phyloP scores from a whole-genome alignment of 2,113 vertebrate genomes.

The Pterocles burchelli region DNA sequence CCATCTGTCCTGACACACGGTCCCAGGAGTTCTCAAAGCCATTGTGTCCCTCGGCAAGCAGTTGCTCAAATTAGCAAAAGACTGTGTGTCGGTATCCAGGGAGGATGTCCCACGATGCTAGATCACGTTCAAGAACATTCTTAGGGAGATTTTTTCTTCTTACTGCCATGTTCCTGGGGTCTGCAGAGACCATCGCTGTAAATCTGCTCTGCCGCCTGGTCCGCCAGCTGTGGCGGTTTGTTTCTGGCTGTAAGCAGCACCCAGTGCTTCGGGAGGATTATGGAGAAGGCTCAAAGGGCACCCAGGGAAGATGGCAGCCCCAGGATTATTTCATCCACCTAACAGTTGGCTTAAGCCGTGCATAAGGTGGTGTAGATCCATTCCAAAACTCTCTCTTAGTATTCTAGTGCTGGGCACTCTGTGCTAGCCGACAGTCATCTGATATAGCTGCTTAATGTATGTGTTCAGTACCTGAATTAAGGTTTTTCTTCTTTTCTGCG shows the following conservation, averaged over 20 bases:
- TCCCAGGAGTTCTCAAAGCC: neutral
- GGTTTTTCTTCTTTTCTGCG: neutral
- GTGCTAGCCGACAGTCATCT: neutral
- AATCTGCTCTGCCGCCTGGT: neutral
- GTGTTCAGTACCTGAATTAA: conserved; percentile 1
- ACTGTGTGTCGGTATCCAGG: rapidly evolving
- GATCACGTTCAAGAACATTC: neutral
- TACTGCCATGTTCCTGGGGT: rapidly evolving
- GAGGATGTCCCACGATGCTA: neutral
- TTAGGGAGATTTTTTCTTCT: neutral
- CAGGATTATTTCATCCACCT: neutral
- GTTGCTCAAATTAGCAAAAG: neutral
- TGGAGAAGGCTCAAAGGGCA: neutral
- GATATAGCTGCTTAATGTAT: neutral
- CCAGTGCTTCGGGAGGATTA: neutral
- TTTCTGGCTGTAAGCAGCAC: neutral
- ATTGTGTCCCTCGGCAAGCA: neutral
- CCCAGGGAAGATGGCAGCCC: neutral
- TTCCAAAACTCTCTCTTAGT: neutral
- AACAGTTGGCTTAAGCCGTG: neutral
- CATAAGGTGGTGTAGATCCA: neutral
- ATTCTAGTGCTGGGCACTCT: neutral
- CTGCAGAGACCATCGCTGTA: rapidly evolving
- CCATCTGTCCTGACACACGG: neutral
- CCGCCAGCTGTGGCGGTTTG: neutral